Base-by-base conservation (phyloP, 2,888 invertebrate species). In the Limnephilus rhombicus region DNA sequence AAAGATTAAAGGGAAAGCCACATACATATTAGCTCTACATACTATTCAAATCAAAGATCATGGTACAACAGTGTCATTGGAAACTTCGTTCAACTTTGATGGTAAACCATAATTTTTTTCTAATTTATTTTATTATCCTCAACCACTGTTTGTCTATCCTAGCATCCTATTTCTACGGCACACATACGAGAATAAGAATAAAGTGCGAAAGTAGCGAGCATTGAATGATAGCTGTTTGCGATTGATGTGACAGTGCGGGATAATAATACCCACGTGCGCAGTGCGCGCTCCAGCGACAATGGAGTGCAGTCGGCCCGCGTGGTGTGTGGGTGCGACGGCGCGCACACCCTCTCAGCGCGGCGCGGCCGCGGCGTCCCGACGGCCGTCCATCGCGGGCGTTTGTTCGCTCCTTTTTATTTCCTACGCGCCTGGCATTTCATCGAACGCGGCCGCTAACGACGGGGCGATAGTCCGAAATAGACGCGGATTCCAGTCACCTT, bases 401-500 rank as follows among this genome's bases (percentile, higher is more conserved):
- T 83, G 83, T 83, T 83, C 37, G 83, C 83, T 34, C 37, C 37
- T 83, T 83, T 83, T 83, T 83, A 41, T 83, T 83, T 37, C 41
- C 34, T 41, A 41, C 83, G 83, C 34, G 87, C 53, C 87, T 87
- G 87, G 87, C 87, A 87, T 87, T 87, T 87, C 87, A 53, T 87
- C 87, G 87, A 87, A 87, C 85, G 85, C 87, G 87, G 87, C 53
- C 87, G 87, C 53, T 45, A 37, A 87, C 87, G 87, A 53, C 87
- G 68, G 45, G 45, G 87, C 68, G 31, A 87, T 87, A 87, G 87
- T 87, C 87, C 53, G 68, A 87, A 87, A 87, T 87, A 87, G 87
- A 87, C 53, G 87, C 87, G 87, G 87, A 87, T 87, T 87, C 87
- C 87, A 87, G 87, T 87, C 87, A 87, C 87, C 87, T 87, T 87